Conservation (phyloP, 2,888 invertebrate species). For the Acleris cristana region DNA sequence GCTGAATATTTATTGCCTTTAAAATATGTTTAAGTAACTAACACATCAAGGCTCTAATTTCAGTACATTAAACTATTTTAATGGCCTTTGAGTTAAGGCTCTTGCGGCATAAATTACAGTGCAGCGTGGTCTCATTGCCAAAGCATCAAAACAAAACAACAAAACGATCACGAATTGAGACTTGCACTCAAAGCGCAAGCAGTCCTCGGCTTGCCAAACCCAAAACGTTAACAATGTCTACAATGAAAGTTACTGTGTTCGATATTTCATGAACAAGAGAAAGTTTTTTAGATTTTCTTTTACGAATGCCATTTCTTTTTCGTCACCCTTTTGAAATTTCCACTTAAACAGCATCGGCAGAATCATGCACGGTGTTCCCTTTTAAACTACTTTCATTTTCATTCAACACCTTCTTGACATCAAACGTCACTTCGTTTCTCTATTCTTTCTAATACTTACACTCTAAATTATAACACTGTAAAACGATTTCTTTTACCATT, state of each 20-base stretch:
- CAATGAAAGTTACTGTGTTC: not conserved
- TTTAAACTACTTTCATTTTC: constrained; percentile 26
- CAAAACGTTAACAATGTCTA: not conserved
- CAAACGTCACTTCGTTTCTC: constrained; percentile 7
- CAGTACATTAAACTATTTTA: not conserved
- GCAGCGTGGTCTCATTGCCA: constrained; percentile 20
- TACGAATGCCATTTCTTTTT: not conserved
- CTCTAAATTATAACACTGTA: constrained; percentile 7
- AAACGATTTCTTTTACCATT: not conserved
- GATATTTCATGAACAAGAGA: not conserved
- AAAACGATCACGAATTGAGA: constrained; percentile 4
- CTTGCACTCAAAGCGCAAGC: constrained; percentile 8
- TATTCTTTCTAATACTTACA: constrained; percentile 8
- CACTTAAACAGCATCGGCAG: not conserved
- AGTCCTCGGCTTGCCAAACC: not conserved
- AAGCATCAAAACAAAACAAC: constrained; percentile 24
- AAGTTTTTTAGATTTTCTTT: not conserved
- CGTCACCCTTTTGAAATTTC: not conserved
- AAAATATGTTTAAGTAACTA: too few relatives aligned
- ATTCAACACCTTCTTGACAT: constrained; percentile 17
- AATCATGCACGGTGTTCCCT: not conserved
- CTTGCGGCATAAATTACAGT: constrained; percentile 17
- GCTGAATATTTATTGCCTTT: too few relatives aligned
- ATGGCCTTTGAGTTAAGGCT: constrained; percentile 1
- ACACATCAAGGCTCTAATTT: too few relatives aligned